Evolutionary conservation across 2,113 vertebrate species (phyloP).

Genomic region (Anarhynchus alexandrinus): DNA sequence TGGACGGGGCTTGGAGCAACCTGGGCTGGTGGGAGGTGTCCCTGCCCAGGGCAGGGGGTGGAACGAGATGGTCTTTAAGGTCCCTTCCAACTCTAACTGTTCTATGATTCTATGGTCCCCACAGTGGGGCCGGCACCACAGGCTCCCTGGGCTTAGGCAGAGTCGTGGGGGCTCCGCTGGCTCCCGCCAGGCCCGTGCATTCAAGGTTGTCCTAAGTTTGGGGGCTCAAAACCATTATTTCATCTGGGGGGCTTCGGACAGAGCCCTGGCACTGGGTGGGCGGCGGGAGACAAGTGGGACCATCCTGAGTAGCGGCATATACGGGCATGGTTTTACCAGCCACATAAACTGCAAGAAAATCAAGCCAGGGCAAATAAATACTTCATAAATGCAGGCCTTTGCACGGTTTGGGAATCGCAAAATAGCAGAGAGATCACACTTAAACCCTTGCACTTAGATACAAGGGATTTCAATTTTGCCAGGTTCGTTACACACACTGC

Average conservation of each 20-base stretch:
- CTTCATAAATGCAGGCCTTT: accelerated
- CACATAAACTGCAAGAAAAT: accelerated
- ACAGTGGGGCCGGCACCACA: no score
- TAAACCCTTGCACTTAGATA: neutral
- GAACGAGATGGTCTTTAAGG: neutral
- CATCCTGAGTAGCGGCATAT: neutral
- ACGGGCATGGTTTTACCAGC: accelerated
- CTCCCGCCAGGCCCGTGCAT: neutral
- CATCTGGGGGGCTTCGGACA: no score
- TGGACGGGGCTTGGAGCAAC: neutral
- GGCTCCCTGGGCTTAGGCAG: neutral
- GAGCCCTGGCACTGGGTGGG: neutral
- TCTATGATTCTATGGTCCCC: neutral
- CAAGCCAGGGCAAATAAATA: neutral
- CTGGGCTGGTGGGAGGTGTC: neutral
- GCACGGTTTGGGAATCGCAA: accelerated
- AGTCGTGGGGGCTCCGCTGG: neutral
- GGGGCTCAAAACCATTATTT: neutral
- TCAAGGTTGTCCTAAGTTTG: no score
- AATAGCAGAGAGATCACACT: no score
- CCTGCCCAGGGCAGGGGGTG: neutral
- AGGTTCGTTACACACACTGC: accelerated
- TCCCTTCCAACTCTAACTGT: neutral
- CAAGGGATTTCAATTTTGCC: accelerated
- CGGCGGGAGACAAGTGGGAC: neutral